Conservation (phyloP, 1,140 invertebrate genomes). For the Ganaspis sp. region DNA sequence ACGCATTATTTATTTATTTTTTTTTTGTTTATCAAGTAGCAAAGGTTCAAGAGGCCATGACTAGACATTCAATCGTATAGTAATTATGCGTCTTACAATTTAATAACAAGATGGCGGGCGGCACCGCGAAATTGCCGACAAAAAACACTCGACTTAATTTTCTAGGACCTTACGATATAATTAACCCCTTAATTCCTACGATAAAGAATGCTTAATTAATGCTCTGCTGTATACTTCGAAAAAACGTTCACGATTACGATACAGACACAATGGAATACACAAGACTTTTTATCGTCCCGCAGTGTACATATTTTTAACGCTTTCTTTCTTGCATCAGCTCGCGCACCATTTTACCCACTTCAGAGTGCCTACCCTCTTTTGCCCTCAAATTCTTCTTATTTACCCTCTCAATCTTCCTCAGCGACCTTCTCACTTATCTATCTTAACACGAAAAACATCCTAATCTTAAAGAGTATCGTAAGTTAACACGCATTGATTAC, state of each 20-base stretch:
- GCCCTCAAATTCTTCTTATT: conserved; percentile 19
- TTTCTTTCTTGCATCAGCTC: conserved; percentile 30
- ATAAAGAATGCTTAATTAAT: conserved; percentile 36
- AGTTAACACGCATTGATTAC: conserved; percentile 41
- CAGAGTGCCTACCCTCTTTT: neutral
- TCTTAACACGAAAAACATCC: conserved; percentile 25
- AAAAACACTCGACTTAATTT: conserved; percentile 67
- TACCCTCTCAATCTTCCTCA: conserved; percentile 3
- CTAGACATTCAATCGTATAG: conserved; percentile 75
- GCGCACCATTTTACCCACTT: conserved; percentile 13
- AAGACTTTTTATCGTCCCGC: conserved; percentile 50
- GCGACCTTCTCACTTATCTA: conserved; percentile 9
- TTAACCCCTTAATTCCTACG: conserved; percentile 39
- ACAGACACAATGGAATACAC: conserved; percentile 61
- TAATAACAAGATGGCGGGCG: conserved; percentile 76
- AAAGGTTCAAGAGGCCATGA: conserved; percentile 75
- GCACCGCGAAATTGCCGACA: conserved; percentile 71
- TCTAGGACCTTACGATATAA: conserved; percentile 38
- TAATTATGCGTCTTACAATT: conserved; percentile 68
- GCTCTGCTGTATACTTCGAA: conserved; percentile 28
- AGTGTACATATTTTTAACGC: conserved; percentile 37
- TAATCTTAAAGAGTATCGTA: conserved; percentile 39
- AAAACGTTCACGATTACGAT: conserved; percentile 56
- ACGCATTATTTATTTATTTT: conserved; percentile 28
- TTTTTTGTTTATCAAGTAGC: conserved; percentile 60